Evolutionary conservation across 2,113 vertebrate species (phyloP).

Genomic region (Rhinichthys klamathensis): DNA sequence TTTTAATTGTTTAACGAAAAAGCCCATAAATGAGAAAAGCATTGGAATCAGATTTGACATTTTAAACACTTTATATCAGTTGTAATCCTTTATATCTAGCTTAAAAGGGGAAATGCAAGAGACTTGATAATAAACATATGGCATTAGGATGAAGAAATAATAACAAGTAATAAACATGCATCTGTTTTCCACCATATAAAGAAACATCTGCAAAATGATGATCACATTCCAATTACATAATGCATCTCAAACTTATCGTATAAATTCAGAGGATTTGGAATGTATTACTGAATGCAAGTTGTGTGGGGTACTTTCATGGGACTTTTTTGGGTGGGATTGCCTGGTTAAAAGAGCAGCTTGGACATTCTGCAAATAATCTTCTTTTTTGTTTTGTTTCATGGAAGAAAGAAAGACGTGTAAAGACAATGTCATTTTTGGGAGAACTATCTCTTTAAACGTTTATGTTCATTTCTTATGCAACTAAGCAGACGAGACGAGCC

Average conservation of each 20-base stretch:
- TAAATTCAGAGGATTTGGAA: neutral
- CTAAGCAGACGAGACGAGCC: slow-evolving; percentile 10
- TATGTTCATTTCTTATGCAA: slow-evolving; percentile 1
- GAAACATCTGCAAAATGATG: slow-evolving; percentile 21
- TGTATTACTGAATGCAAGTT: neutral
- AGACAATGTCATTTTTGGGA: neutral
- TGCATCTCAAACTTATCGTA: neutral
- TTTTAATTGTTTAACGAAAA: neutral
- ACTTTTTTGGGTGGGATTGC: neutral
- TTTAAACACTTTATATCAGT: neutral
- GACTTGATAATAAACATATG: neutral
- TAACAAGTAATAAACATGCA: slow-evolving; percentile 5
- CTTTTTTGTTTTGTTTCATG: neutral
- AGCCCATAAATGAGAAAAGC: neutral
- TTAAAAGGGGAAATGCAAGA: neutral
- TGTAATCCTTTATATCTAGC: neutral
- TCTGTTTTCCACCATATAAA: slow-evolving; percentile 9
- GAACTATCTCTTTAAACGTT: neutral
- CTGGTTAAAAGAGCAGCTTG: neutral
- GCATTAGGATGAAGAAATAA: neutral
- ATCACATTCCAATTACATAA: slow-evolving; percentile 15
- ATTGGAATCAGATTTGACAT: slow-evolving; percentile 8
- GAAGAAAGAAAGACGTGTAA: neutral
- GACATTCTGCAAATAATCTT: neutral
- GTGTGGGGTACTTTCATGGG: neutral